Evolutionary conservation across 1,140 invertebrate species (phyloP).

Genomic region (Drosophila setifemur): DNA sequence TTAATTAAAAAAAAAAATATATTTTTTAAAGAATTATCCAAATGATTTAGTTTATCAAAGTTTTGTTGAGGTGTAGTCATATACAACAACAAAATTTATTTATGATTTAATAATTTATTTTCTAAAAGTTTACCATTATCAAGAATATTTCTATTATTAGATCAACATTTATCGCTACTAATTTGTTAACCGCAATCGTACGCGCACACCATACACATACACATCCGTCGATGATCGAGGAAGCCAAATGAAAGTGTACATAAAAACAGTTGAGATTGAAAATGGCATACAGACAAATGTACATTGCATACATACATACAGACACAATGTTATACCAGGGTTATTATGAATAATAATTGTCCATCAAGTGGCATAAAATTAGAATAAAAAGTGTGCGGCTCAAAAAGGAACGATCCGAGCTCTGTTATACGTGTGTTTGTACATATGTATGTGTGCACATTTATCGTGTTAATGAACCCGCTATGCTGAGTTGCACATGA

Average conservation of each 20-base stretch:
- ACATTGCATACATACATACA: too few relatives aligned
- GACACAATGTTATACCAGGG: not conserved
- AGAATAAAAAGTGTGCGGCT: not conserved
- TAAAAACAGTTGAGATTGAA: not conserved
- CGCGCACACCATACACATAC: too few relatives aligned
- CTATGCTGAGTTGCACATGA: slow-evolving; percentile 16
- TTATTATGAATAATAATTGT: not conserved
- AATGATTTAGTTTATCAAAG: too few relatives aligned
- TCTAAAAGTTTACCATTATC: too few relatives aligned
- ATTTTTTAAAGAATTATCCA: too few relatives aligned
- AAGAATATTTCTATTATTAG: too few relatives aligned
- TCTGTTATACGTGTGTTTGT: not conserved
- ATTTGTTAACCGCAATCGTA: not conserved
- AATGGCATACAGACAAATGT: too few relatives aligned
- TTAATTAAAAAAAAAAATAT: too few relatives aligned
- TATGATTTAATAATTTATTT: too few relatives aligned
- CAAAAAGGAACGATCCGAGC: not conserved
- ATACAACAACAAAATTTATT: too few relatives aligned
- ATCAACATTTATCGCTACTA: not conserved
- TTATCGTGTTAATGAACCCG: slow-evolving; percentile 20
- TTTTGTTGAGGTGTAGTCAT: too few relatives aligned
- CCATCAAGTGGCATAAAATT: not conserved
- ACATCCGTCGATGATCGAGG: not conserved
- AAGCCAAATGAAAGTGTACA: slow-evolving; percentile 2
- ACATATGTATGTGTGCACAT: not conserved